Evolutionary conservation across 2,888 invertebrate genomes (phyloP).

Genomic region (Liodrosophila aerea): DNA sequence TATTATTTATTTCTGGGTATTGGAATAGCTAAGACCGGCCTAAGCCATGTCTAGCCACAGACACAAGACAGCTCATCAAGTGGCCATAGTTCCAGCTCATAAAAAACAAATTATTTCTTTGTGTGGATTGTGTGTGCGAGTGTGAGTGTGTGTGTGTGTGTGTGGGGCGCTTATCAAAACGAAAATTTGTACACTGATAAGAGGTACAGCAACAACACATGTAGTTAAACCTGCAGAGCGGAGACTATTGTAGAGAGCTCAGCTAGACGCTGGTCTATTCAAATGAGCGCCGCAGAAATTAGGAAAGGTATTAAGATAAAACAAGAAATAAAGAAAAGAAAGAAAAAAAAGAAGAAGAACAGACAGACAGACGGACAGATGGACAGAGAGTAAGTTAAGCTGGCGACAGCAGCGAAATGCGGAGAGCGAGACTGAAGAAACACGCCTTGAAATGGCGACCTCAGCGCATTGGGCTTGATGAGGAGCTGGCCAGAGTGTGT

Average conservation of each 20-base stretch:
- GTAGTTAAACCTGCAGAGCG: conserved; percentile 11
- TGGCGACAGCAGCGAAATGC: conserved; percentile 37
- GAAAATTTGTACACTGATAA: conserved; percentile 72
- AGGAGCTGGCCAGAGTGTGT: conserved; percentile 7
- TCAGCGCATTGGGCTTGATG: conserved; percentile 27
- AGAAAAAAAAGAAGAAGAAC: conserved; percentile 23
- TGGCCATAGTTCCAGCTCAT: conserved; percentile 20
- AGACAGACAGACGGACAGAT: conserved; percentile 2
- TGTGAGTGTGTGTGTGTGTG: conserved; percentile 3
- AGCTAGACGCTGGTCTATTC: conserved; percentile 55
- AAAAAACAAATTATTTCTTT: conserved; percentile 42
- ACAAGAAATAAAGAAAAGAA: conserved; percentile 43
- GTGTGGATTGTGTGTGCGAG: no score
- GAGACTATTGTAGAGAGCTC: conserved; percentile 3
- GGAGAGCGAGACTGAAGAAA: conserved; percentile 27
- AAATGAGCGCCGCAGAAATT: conserved; percentile 71
- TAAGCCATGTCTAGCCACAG: neutral
- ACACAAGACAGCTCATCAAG: conserved; percentile 7
- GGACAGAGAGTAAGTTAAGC: no score
- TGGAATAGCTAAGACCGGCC: conserved; percentile 4
- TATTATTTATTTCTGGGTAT: neutral
- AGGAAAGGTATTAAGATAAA: conserved; percentile 77
- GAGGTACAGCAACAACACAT: conserved; percentile 24
- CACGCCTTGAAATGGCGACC: conserved; percentile 68
- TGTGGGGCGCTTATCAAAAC: conserved; percentile 62